A percentile compares a stretch with the other conserved stretches of the same genome.
phyloP scores from a whole-genome alignment of 2,797 vertebrate species.

The Sebastes taczanowskii region DNA sequence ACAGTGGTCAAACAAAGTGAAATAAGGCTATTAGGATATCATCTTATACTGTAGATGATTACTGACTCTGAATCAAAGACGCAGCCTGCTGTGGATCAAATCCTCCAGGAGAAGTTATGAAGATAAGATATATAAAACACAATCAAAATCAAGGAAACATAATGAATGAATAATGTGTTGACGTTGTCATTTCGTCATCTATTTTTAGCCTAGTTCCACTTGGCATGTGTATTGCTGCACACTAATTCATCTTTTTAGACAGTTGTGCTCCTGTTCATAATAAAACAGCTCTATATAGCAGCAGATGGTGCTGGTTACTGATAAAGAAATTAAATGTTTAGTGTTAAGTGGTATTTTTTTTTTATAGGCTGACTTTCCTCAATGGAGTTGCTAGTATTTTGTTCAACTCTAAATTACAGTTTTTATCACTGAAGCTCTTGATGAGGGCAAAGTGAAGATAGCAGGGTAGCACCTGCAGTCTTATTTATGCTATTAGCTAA shows the following conservation, averaged over 20 bases:
- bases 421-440: slow-evolving; percentile 30
- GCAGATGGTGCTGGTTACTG: slow-evolving; percentile 14
- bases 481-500: slow-evolving; percentile 40
- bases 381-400: neutral
- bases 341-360: neutral
- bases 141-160: neutral
- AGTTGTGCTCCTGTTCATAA: neutral
- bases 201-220: neutral
- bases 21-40: neutral
- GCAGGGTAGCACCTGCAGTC: slow-evolving; percentile 14
- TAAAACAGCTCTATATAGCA: neutral
- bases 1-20: slow-evolving; percentile 6
- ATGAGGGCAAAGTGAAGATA: slow-evolving; percentile 32
- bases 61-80: neutral
- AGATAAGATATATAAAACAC: too few species aligned
- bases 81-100: neutral
- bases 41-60: neutral
- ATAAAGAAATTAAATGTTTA: slow-evolving; percentile 1
- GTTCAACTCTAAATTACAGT: slow-evolving; percentile 22
- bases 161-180: neutral
- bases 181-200: neutral
- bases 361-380: slow-evolving; percentile 25
- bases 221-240: neutral
- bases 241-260: too few species aligned
- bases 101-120: neutral